phyloP scores from a whole-genome alignment of 2,888 invertebrate genomes.

The Pammene aurita region DNA sequence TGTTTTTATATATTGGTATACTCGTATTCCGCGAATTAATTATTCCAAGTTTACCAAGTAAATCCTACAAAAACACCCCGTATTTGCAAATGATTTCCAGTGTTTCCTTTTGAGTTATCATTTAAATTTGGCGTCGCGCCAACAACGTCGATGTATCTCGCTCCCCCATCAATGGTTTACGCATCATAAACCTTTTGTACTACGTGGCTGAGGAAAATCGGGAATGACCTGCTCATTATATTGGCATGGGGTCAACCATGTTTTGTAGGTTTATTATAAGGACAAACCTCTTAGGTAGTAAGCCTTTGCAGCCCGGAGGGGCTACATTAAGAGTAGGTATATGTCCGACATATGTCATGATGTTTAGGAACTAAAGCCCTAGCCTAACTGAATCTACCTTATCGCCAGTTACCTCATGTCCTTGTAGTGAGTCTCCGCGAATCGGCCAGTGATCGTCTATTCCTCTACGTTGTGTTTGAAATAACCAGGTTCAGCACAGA shows the following conservation, averaged over 20 bases:
- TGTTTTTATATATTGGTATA: too few species aligned
- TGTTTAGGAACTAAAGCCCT: too few species aligned
- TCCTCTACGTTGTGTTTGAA: too few species aligned
- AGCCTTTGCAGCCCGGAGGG: neutral
- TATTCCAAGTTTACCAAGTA: neutral
- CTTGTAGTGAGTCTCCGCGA: too few species aligned
- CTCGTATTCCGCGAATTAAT: neutral
- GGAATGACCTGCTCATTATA: constrained; percentile 39
- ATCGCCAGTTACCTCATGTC: too few species aligned
- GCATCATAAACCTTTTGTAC: constrained; percentile 48
- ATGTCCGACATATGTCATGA: too few species aligned
- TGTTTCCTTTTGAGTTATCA: constrained; percentile 44
- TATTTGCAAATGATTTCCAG: constrained; percentile 48
- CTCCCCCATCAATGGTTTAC: constrained; percentile 49
- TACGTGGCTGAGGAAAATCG: constrained; percentile 42
- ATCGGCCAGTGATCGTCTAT: too few species aligned
- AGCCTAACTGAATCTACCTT: too few species aligned
- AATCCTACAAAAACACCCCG: neutral
- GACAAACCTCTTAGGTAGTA: neutral
- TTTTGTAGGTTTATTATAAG: neutral
- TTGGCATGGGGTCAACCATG: constrained; percentile 15
- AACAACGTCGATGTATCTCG: constrained; percentile 44
- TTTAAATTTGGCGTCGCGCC: constrained; percentile 51
- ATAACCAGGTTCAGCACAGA: too few species aligned
- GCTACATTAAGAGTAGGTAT: neutral